phyloP scores from a whole-genome alignment of 2,113 vertebrate genomes.

The Pedionomus torquatus region DNA sequence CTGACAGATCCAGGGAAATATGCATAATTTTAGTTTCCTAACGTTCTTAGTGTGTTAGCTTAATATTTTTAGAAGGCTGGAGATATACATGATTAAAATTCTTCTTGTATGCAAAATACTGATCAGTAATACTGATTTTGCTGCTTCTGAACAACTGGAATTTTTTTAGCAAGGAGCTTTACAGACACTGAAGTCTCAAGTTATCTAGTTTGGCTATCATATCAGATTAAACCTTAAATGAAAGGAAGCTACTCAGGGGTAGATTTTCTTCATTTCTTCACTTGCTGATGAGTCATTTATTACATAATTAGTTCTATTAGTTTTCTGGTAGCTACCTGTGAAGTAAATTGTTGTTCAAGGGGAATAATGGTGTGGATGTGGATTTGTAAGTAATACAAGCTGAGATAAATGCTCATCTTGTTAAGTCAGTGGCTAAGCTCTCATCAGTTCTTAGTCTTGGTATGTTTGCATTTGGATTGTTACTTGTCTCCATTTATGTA shows the following conservation, averaged over 20 bases:
- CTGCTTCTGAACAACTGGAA: neutral
- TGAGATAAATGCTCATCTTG: neutral
- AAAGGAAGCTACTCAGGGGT: neutral
- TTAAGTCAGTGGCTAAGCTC: neutral
- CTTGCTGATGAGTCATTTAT: neutral
- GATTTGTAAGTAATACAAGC: neutral
- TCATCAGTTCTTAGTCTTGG: neutral
- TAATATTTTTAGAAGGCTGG: neutral
- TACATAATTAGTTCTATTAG: neutral
- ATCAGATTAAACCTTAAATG: neutral
- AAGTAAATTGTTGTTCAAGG: neutral
- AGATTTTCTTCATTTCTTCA: neutral
- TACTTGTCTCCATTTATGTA: neutral
- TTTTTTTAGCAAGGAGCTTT: neutral
- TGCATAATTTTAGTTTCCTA: neutral
- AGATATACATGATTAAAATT: neutral
- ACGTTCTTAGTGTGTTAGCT: neutral
- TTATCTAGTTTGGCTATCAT: neutral
- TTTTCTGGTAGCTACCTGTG: neutral
- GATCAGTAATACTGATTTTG: neutral
- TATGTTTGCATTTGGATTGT: neutral
- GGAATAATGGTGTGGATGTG: neutral
- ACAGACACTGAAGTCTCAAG: neutral
- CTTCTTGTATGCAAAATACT: neutral
- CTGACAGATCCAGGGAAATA: neutral